Evolutionary conservation across 2,797 vertebrate genomes (phyloP), one percentile per base, ranked within the genome.

Genomic region (Vespertilio murinus): DNA sequence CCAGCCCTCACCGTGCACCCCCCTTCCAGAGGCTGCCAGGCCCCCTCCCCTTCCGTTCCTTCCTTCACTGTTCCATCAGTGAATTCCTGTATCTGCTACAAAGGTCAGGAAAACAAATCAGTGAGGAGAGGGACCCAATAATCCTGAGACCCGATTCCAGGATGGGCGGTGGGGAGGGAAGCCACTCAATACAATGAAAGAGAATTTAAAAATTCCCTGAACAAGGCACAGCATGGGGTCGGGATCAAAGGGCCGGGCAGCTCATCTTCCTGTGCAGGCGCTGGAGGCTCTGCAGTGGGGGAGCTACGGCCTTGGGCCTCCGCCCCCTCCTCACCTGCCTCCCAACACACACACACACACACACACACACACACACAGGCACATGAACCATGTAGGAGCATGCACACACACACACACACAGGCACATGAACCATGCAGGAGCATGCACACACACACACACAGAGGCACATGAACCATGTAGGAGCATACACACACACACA

Each of bases 41-140:
- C 49, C 20, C 22, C 83, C n/a, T 22, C 20, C 25, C 83, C 40
- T 22, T 70, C 16, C 3, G 23, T 71, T 88, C 11, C 65, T 81
- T 47, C 47, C 52, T 96, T 94, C 94, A 69, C 95, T 93, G n/a
- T 91, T 90, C 35, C 84, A 35, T 49, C 81, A 23, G 7, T 88
- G 91, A 97, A 96, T 97, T 96, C 97, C 96, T 97, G 81, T 85
- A 65, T 96, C 97, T 88, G 95, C 97, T 93, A 95, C 95, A 97
- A 97, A 98, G 98, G 97, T 97, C 96, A 96, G 96, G 92, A 97
- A 98, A 98, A 97, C 97, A 97, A 97, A 98, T 98, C 97, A 94
- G 92, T 97, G 92, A 0, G 0, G 96, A 96, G 90, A 96, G 93
- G 93, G 94, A 97, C 96, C 97, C 98, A 92, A 83, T 97, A 96